Base-by-base conservation (phyloP, 2,888 invertebrate species). In the Acanthopleura granulata region DNA sequence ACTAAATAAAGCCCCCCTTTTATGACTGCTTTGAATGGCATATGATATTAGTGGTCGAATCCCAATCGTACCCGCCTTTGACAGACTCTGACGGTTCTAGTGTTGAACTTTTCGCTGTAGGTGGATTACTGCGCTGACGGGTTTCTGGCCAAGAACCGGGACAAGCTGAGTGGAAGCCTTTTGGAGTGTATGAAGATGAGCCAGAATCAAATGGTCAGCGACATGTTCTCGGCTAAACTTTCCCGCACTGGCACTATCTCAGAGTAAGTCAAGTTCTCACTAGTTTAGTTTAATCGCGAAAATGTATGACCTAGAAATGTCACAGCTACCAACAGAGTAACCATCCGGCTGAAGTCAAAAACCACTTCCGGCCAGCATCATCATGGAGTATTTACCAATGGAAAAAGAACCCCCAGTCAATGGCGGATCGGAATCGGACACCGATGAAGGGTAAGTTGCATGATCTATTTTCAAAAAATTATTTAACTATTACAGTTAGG, bases 91-190 rank as follows among this genome's bases (percentile, higher is more conserved):
- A 12, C 66, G 25, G 25, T 22, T 27, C 57, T 66, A 22, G 22
- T 66, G 22, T 66, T 72, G 29, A 72, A 72, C 49, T 50, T 29
- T 72, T 25, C 51, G 1, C 74, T 12, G 27, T 49, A 95, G 87
- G 99, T 99, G 0, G 94, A 77, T 6, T 88, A 88, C 76, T 75
- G 79, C 71, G 83, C 86, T 25, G 73, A 72, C 15, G 85, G 86
- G 0, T 84, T 88, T 66, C 82, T 88, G 61, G 86, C 86, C 77
- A 87, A 86, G 80, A 88, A 88, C 78, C 70, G 86, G 71, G 86
- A 88, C 78, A 84, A 81, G 6, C 76, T 88, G 61, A 84, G 86
- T 49, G 71, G 78, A 22, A 82, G 85, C 61, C 79, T 88, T 75
- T 71, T 82, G 51, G 84, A 80, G 72, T 80, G 84, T 75, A 84